These are phyloP conservation scores for Mimachlamys varia DNA, from an alignment of 2,888 invertebrate genomes.

Conservation along the genomic window DNA sequence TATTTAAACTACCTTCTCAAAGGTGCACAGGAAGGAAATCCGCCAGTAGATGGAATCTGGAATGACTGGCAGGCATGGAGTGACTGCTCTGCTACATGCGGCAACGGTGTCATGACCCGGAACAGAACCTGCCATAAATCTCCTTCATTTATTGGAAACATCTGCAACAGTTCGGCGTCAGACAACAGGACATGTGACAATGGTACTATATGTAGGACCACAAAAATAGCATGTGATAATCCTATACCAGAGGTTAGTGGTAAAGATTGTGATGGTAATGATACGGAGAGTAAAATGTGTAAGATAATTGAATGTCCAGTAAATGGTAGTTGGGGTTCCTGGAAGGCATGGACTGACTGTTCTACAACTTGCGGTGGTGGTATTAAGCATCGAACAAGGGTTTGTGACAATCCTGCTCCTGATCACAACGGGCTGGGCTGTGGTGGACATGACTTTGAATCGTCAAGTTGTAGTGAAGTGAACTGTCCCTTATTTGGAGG, in stretches of 20 bases:
- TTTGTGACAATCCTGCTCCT: neutral
- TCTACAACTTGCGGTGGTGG: neutral
- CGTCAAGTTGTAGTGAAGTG: neutral
- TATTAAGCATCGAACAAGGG: neutral
- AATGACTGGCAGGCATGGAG: neutral
- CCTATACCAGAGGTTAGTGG: neutral
- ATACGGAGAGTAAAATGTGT: neutral
- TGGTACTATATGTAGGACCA: neutral
- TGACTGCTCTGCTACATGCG: neutral
- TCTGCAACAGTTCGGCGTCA: neutral
- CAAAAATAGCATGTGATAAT: neutral
- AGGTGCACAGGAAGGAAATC: neutral
- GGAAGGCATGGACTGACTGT: neutral
- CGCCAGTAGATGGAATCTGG: neutral
- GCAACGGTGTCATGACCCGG: neutral
- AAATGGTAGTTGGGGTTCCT: neutral
- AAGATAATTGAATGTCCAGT: neutral
- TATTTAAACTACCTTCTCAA: neutral
- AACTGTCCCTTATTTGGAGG: neutral
- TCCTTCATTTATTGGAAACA: neutral
- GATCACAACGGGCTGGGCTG: neutral
- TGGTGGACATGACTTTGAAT: neutral
- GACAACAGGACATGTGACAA: neutral
- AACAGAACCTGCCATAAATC: neutral
- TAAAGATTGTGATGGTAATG: neutral